Conservation (phyloP, 2,888 invertebrate genomes). For the Serrognathus titanus region DNA sequence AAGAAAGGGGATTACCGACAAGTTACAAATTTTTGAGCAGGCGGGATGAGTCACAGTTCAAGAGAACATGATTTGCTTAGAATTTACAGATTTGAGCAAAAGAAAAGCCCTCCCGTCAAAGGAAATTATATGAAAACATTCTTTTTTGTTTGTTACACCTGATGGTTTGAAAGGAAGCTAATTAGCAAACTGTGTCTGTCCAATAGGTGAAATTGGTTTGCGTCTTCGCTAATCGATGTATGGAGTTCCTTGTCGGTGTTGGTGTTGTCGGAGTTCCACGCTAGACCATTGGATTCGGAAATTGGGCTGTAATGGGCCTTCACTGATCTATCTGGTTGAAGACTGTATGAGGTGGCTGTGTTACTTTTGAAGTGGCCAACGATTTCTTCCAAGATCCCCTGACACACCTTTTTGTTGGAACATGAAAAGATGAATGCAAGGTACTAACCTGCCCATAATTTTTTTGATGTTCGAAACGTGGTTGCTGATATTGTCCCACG, state of each 20-base stretch:
- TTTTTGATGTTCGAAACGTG: constrained; percentile 57
- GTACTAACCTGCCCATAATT: constrained; percentile 67
- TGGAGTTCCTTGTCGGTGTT: no score
- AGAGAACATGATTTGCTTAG: no score
- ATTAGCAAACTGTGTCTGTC: no score
- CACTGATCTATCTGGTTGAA: constrained; percentile 28
- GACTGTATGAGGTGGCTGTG: constrained; percentile 54
- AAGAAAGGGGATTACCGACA: no score
- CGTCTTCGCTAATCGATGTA: constrained; percentile 77
- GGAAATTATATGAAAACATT: no score
- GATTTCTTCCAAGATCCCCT: constrained; percentile 59
- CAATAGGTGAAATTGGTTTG: no score
- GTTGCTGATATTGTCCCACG: constrained; percentile 61
- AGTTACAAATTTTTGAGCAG: no score
- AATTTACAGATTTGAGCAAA: no score
- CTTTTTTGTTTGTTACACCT: no score
- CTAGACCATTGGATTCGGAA: constrained; percentile 73
- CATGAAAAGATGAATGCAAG: constrained; percentile 7
- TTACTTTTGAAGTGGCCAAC: constrained; percentile 54
- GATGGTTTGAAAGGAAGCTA: no score
- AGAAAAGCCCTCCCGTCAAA: no score
- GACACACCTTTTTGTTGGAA: background rate
- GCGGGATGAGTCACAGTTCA: no score
- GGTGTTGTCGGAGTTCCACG: constrained; percentile 65
- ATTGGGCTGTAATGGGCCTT: constrained; percentile 45